Percentiles rank a stretch among this genome's conserved stretches.
Evolutionary conservation across 2,113 vertebrate species (phyloP).

Genomic region (Ictalurus punctatus): DNA sequence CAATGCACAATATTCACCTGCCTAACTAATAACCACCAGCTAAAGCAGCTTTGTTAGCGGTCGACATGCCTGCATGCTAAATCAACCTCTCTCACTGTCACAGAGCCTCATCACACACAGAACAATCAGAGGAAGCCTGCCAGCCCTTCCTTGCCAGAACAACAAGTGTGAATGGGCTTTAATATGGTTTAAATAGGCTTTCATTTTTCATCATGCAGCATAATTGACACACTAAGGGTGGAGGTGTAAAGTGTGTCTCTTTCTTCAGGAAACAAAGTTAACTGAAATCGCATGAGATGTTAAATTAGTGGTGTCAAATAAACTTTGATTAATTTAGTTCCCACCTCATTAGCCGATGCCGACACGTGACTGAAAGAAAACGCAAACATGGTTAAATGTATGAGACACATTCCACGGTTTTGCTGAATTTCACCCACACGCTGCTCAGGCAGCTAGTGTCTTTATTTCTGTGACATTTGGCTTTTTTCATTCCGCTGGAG

Average conservation of each 20-base stretch:
- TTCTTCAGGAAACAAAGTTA: slow-evolving; percentile 18
- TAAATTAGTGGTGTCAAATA: slow-evolving; percentile 14
- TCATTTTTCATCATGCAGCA: slow-evolving; percentile 23
- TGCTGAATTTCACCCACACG: neutral
- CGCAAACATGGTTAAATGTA: neutral
- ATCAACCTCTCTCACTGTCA: slow-evolving; percentile 8
- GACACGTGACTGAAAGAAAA: slow-evolving; percentile 7
- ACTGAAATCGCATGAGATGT: slow-evolving; percentile 14
- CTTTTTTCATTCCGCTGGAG: neutral
- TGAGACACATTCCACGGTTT: too few species aligned
- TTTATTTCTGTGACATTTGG: neutral
- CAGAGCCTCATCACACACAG: neutral
- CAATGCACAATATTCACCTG: neutral
- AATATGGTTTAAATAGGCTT: slow-evolving; percentile 38
- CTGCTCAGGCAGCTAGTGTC: neutral
- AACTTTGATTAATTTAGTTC: slow-evolving; percentile 2
- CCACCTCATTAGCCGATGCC: neutral
- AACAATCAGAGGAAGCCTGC: slow-evolving; percentile 25
- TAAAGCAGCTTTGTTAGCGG: slow-evolving; percentile 20
- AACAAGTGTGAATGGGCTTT: slow-evolving; percentile 45
- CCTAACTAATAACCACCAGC: neutral
- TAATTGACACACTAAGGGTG: slow-evolving; percentile 5
- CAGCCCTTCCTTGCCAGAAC: slow-evolving; percentile 34
- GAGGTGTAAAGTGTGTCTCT: neutral
- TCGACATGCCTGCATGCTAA: slow-evolving; percentile 23